Conservation (phyloP, 2,797 vertebrate species). For the Discoglossus pictus region DNA sequence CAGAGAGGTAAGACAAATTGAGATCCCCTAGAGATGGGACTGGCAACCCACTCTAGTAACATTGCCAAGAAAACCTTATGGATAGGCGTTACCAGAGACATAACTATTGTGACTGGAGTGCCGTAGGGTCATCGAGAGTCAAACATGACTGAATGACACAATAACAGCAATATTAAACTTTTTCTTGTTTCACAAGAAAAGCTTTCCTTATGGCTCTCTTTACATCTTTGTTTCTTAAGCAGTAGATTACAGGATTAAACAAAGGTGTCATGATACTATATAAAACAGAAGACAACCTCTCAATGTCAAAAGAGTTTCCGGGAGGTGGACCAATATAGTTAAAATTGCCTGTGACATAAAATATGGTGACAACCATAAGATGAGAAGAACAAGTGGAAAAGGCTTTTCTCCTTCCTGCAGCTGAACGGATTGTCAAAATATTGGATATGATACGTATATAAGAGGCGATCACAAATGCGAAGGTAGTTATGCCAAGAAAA, state of each 20-base stretch:
- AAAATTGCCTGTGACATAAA: slow-evolving; percentile 43
- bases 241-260: slow-evolving; percentile 34
- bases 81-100: no score
- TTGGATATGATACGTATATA: slow-evolving; percentile 51
- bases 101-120: no score
- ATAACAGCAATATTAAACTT: no score
- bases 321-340: slow-evolving; percentile 34
- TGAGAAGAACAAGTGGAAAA: slow-evolving; percentile 59
- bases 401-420: slow-evolving; percentile 50
- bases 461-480: slow-evolving; percentile 50
- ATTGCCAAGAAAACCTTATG: no score
- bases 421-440: slow-evolving; percentile 25
- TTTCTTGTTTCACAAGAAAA: neutral
- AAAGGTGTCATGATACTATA: slow-evolving; percentile 23
- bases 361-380: slow-evolving; percentile 49
- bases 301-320: slow-evolving; percentile 5
- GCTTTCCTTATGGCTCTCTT: slow-evolving; percentile 20
- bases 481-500: slow-evolving; percentile 46
- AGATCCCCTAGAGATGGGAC: no score
- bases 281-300: slow-evolving; percentile 2
- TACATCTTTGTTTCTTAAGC: slow-evolving; percentile 30
- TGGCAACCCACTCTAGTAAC: no score
- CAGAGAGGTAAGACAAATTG: no score
- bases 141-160: no score
- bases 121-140: no score